A percentile compares a stretch with the other conserved stretches of the same genome.
Conservation (phyloP, 2,888 invertebrate species). For the Coleophora flavipennella region DNA sequence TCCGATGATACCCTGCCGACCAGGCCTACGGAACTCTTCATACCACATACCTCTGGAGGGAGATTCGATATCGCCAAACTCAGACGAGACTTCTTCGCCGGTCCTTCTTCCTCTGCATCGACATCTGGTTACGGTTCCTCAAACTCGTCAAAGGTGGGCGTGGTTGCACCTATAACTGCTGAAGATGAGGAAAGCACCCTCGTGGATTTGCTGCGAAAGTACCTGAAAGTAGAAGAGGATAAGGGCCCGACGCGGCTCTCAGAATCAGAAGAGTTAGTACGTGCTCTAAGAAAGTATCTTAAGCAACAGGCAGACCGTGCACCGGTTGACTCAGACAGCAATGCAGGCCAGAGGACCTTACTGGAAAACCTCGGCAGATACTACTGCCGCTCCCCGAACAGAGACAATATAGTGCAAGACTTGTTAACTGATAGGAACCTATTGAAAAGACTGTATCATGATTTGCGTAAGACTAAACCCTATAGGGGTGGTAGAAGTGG, state of each 20-base stretch:
- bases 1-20: slow-evolving; percentile 74
- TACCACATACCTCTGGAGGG: slow-evolving; percentile 72
- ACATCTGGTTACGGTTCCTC: slow-evolving; percentile 34
- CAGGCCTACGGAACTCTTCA: slow-evolving; percentile 61
- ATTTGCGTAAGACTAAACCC: slow-evolving; percentile 77
- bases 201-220: slow-evolving; percentile 77
- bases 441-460: slow-evolving; percentile 81
- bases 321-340: slow-evolving; percentile 39
- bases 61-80: slow-evolving; percentile 79
- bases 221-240: slow-evolving; percentile 74
- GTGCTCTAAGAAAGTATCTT: slow-evolving; percentile 74
- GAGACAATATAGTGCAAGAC: slow-evolving; percentile 80
- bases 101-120: slow-evolving; percentile 42
- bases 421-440: slow-evolving; percentile 81
- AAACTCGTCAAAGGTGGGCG: slow-evolving; percentile 38
- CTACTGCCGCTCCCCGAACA: slow-evolving; percentile 76
- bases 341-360: slow-evolving; percentile 65
- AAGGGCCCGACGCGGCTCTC: slow-evolving; percentile 49
- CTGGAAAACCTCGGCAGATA: slow-evolving; percentile 79
- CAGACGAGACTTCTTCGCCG: slow-evolving; percentile 77
- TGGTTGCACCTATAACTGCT: slow-evolving; percentile 32
- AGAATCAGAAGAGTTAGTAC: slow-evolving; percentile 76
- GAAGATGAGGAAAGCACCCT: slow-evolving; percentile 70
- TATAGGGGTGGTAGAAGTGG: slow-evolving; percentile 57
- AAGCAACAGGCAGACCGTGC: slow-evolving; percentile 48